These are phyloP conservation scores for Dreissena polymorpha DNA, from an alignment of 1,140 invertebrate species.

Conservation along the genomic window DNA sequence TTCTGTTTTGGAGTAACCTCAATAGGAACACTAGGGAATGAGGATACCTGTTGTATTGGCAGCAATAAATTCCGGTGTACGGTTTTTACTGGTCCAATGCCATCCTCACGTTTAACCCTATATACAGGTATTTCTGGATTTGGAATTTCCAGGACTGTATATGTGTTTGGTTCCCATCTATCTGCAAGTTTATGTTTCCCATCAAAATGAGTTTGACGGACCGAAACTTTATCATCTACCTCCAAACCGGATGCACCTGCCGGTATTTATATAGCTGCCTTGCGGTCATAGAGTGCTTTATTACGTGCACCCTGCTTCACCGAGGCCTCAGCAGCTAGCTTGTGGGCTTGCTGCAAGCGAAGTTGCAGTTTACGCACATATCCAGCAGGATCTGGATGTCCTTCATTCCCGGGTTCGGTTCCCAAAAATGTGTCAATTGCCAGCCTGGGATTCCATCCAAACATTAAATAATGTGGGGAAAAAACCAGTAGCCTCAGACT, in stretches of 20 bases:
- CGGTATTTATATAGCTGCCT: no score
- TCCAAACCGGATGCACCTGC: not conserved
- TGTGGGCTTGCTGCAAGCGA: not conserved
- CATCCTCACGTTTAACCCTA: constrained; percentile 12
- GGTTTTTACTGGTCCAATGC: not conserved
- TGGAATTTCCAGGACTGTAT: not conserved
- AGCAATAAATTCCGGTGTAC: constrained; percentile 25
- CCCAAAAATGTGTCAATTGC: constrained; percentile 35
- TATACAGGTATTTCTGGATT: constrained; percentile 18
- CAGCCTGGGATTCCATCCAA: constrained; percentile 26
- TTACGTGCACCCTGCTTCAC: not conserved
- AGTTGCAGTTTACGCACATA: constrained; percentile 15
- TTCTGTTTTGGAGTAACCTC: not conserved
- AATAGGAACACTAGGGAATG: not conserved
- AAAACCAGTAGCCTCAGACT: constrained; percentile 10
- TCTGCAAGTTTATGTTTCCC: constrained; percentile 32
- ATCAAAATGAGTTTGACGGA: not conserved
- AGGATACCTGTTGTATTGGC: not conserved
- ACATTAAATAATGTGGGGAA: constrained; percentile 18
- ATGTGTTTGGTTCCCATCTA: constrained; percentile 25
- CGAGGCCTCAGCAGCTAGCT: not conserved
- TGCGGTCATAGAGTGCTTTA: constrained; percentile 5
- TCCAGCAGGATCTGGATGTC: not conserved
- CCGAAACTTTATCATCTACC: constrained; percentile 21
- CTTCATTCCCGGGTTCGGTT: not conserved